Conservation (phyloP, 2,888 invertebrate species). For the Pristionchus entomophagus region DNA sequence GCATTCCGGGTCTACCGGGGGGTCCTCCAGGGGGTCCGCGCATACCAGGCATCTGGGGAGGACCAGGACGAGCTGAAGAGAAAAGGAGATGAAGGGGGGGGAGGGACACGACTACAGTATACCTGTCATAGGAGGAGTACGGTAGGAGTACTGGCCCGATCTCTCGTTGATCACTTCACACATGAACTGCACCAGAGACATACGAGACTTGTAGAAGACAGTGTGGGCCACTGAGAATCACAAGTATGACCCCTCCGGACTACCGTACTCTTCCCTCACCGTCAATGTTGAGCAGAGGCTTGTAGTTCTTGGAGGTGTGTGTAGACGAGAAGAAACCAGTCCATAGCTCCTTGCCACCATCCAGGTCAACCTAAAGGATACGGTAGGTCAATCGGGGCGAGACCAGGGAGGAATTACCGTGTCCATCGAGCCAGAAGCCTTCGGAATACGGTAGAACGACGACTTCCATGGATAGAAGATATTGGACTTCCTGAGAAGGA, state of each 20-base stretch:
- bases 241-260: background rate
- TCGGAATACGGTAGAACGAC: conserved; percentile 58
- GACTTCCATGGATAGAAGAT: conserved; percentile 72
- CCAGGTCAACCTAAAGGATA: conserved; percentile 64
- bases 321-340: conserved; percentile 74
- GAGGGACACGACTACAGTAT: background rate
- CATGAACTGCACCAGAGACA: conserved; percentile 71
- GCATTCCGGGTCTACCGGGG: conserved; percentile 5
- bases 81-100: background rate
- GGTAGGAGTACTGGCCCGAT: conserved; percentile 36
- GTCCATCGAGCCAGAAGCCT: background rate
- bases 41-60: conserved; percentile 29
- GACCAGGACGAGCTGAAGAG: conserved; percentile 38
- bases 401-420: background rate
- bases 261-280: conserved; percentile 51
- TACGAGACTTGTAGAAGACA: conserved; percentile 69
- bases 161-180: conserved; percentile 62
- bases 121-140: conserved; percentile 44
- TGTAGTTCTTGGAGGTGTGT: conserved; percentile 65
- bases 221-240: conserved; percentile 64
- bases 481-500: conserved; percentile 58
- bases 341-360: conserved; percentile 74
- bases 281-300: conserved; percentile 70
- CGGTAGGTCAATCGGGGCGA: conserved; percentile 53
- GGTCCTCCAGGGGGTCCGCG: conserved; percentile 49